A percentile compares a stretch with the other conserved stretches of the same genome.
phyloP scores from a whole-genome alignment of 2,888 invertebrate species.

The Drosophila lacicola region DNA sequence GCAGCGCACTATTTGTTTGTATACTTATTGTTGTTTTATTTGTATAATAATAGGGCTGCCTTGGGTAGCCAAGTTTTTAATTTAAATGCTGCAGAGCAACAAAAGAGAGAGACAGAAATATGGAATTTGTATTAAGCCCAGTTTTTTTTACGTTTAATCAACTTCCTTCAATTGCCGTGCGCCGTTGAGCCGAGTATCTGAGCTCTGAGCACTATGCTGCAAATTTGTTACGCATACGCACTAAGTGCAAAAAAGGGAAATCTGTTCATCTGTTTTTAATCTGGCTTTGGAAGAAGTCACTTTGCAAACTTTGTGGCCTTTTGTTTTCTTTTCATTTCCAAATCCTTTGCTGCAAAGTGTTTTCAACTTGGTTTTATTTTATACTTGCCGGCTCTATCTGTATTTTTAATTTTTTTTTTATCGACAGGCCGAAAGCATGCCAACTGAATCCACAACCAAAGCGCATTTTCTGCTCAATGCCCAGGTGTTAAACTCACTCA shows the following conservation, averaged over 20 bases:
- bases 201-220: slow-evolving; percentile 8
- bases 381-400: slow-evolving; percentile 29
- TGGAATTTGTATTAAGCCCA: slow-evolving; percentile 49
- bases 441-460: slow-evolving; percentile 50
- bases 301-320: slow-evolving; percentile 53
- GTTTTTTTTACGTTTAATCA: slow-evolving; percentile 43
- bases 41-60: slow-evolving; percentile 44
- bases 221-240: slow-evolving; percentile 73
- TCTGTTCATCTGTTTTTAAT: slow-evolving; percentile 49
- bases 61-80: slow-evolving; percentile 49
- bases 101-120: slow-evolving; percentile 40
- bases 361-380: slow-evolving; percentile 71
- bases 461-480: slow-evolving; percentile 68
- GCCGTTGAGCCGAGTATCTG: slow-evolving; percentile 2
- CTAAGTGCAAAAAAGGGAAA: slow-evolving; percentile 30
- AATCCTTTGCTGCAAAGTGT: slow-evolving; percentile 69
- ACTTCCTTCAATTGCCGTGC: slow-evolving; percentile 22
- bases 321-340: slow-evolving; percentile 70
- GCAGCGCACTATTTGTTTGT: slow-evolving; percentile 45
- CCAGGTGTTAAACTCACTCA: slow-evolving; percentile 69
- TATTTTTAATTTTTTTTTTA: slow-evolving; percentile 34
- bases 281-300: slow-evolving; percentile 61
- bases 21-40: slow-evolving; percentile 22
- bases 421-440: slow-evolving; percentile 48
- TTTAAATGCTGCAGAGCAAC: slow-evolving; percentile 49